Conservation (phyloP, 2,113 vertebrate genomes). For the Carollia perspicillata region DNA sequence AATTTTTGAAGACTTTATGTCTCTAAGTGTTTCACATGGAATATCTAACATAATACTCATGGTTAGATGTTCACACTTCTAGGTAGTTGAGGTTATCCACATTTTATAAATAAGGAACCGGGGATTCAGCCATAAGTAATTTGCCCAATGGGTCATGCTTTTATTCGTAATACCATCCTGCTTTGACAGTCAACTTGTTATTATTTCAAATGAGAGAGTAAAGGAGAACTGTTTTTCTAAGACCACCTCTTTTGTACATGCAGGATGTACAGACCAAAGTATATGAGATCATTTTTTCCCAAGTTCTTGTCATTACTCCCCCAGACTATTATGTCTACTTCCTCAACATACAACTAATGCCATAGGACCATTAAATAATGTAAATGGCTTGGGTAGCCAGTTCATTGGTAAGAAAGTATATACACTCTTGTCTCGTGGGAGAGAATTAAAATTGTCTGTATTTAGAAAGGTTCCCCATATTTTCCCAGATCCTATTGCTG, state of each 20-base stretch:
- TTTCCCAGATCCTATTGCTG: background rate
- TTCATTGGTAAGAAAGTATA: background rate
- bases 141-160: background rate
- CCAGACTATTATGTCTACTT: background rate
- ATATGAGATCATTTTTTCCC: background rate
- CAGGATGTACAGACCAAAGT: background rate
- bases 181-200: background rate
- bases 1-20: background rate
- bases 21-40: background rate
- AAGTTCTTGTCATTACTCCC: background rate
- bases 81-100: background rate
- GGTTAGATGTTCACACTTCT: background rate
- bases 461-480: background rate
- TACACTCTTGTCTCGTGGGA: background rate
- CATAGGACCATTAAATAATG: background rate
- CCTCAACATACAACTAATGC: background rate
- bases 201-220: background rate
- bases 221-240: background rate
- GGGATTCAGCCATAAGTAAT: background rate
- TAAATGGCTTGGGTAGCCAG: background rate
- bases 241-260: background rate
- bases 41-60: background rate
- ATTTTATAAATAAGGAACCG: background rate
- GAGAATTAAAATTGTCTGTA: background rate
- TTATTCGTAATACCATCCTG: background rate